Evolutionary conservation across 1,140 invertebrate genomes (phyloP).

Genomic region (Aphelenchoides avenae): DNA sequence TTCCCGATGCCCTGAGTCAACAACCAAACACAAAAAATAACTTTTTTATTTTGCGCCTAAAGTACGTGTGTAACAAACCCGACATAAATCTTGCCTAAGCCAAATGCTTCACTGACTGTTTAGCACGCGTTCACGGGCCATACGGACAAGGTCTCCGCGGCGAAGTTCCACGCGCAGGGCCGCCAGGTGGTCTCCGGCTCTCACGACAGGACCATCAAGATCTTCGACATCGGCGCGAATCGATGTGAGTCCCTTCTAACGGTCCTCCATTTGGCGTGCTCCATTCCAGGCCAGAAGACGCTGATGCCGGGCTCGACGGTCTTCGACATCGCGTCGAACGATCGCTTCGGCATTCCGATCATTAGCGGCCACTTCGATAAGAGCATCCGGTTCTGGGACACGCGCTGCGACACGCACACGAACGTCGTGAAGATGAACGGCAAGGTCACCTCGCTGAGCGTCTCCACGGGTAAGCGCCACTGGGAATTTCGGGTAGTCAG

Average conservation of each 20-base stretch:
- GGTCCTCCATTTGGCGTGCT: too few relatives aligned
- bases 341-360: constrained; percentile 62
- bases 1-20: too few relatives aligned
- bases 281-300: constrained; percentile 29
- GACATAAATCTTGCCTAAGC: too few relatives aligned
- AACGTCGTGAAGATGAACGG: constrained; percentile 81
- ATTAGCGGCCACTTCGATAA: constrained; percentile 89
- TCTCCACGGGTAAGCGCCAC: constrained; percentile 75
- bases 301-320: constrained; percentile 36
- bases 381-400: constrained; percentile 91
- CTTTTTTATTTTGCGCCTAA: too few relatives aligned
- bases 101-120: too few relatives aligned
- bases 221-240: constrained; percentile 29
- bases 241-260: constrained; percentile 34
- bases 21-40: too few relatives aligned
- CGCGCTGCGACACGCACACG: constrained; percentile 66
- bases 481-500: too few relatives aligned
- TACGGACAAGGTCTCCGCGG: constrained; percentile 37
- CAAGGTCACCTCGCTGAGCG: constrained; percentile 87
- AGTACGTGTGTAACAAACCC: too few relatives aligned
- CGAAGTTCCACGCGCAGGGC: constrained; percentile 23
- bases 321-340: constrained; percentile 60
- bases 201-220: constrained; percentile 35
- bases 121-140: constrained; percentile 41
- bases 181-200: constrained; percentile 36